Evolutionary conservation across 2,888 invertebrate genomes (phyloP).

Genomic region (Trisateles emortualis): DNA sequence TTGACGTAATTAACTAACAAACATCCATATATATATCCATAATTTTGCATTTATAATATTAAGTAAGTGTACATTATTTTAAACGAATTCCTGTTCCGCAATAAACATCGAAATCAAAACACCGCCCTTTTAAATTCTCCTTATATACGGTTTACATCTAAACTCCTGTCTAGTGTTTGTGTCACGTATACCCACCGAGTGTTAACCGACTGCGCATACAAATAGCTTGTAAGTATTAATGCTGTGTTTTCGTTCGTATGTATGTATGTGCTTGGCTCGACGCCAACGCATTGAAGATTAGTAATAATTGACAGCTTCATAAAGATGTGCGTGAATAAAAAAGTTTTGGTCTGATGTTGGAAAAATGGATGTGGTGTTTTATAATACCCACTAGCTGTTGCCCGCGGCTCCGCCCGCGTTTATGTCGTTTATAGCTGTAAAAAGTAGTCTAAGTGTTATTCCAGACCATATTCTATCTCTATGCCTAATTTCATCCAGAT

Average conservation of each 20-base stretch:
- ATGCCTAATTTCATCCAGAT: too few relatives aligned
- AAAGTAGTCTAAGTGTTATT: too few relatives aligned
- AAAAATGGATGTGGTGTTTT: slow-evolving; percentile 31
- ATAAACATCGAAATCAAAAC: background rate
- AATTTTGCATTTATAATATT: too few relatives aligned
- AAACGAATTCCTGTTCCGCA: too few relatives aligned
- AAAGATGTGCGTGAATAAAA: slow-evolving; percentile 52
- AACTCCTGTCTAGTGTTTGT: slow-evolving; percentile 24
- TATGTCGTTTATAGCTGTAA: too few relatives aligned
- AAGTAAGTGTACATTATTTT: too few relatives aligned
- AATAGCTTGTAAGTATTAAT: slow-evolving; percentile 56
- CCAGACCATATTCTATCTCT: too few relatives aligned
- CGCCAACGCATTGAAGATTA: slow-evolving; percentile 67
- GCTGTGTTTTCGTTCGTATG: slow-evolving; percentile 51
- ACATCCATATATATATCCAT: too few relatives aligned
- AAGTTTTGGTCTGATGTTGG: slow-evolving; percentile 15
- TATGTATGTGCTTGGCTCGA: slow-evolving; percentile 53
- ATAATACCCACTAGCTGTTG: too few relatives aligned
- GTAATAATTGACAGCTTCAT: slow-evolving; percentile 69
- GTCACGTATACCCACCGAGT: slow-evolving; percentile 37
- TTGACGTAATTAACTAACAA: too few relatives aligned
- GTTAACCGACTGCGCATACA: slow-evolving; percentile 57
- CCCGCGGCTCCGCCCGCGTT: too few relatives aligned
- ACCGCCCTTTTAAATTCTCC: background rate
- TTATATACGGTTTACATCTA: background rate